Conservation (phyloP, 2,113 vertebrate genomes). For the Axis porcinus region DNA sequence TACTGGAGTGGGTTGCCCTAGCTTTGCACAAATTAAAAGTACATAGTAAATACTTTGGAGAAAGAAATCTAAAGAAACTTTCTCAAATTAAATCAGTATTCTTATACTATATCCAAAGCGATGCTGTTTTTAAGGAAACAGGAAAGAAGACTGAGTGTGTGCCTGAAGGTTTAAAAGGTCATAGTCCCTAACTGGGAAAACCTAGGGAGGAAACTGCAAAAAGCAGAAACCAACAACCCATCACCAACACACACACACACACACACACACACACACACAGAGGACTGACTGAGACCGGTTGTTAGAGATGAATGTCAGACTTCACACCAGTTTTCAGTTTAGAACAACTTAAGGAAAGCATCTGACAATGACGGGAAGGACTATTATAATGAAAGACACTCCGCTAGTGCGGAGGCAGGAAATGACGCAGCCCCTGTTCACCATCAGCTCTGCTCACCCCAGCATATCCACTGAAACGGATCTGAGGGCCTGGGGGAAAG, state of each 20-base stretch:
- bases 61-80: not conserved
- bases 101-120: not conserved
- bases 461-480: not conserved
- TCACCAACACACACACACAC: not conserved
- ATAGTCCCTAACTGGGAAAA: not conserved
- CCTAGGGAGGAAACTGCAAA: not conserved
- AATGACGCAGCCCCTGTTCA: not conserved
- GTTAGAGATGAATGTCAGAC: conserved; percentile 41
- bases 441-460: not conserved
- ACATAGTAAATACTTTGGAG: not conserved
- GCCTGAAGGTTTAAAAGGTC: not conserved
- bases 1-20: not conserved
- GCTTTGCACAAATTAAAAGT: not conserved
- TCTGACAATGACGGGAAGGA: conserved; percentile 46
- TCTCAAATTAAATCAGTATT: not conserved
- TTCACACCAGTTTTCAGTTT: conserved; percentile 56
- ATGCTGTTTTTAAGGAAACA: not conserved
- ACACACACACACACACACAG: not conserved
- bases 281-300: not conserved
- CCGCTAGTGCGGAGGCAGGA: conserved; percentile 27
- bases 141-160: not conserved
- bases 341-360: conserved; percentile 54
- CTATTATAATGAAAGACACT: conserved; percentile 10
- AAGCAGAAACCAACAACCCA: not conserved
- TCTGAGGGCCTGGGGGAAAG: not conserved